Evolutionary conservation across 1,140 invertebrate species (phyloP).

Genomic region (Nylanderia fulva): DNA sequence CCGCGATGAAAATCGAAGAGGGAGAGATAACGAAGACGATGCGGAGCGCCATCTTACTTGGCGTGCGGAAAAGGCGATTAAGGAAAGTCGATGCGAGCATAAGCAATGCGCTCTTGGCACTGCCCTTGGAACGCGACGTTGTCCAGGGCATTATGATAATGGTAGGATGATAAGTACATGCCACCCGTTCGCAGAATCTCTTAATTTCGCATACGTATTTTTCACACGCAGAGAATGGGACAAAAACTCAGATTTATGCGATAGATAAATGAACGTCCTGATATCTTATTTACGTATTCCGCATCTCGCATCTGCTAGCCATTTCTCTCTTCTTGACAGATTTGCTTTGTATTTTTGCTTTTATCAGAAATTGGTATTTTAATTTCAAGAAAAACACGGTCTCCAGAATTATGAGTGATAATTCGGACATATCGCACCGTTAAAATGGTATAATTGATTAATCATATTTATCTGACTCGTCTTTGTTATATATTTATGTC

Average conservation of each 20-base stretch:
- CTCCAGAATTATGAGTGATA: constrained; percentile 15
- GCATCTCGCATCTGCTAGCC: not conserved
- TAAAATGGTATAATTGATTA: constrained; percentile 44
- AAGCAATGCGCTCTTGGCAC: not conserved
- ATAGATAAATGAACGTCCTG: constrained; percentile 39
- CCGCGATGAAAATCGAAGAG: constrained; percentile 37
- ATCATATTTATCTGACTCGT: not conserved
- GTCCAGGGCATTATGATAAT: not conserved
- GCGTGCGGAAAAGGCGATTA: constrained; percentile 32
- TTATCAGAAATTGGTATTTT: constrained; percentile 24
- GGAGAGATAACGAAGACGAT: constrained; percentile 41
- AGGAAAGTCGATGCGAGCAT: constrained; percentile 12
- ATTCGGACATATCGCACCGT: constrained; percentile 36
- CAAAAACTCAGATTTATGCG: constrained; percentile 22
- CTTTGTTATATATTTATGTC: not conserved
- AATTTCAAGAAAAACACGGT: constrained; percentile 2
- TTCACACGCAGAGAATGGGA: not conserved
- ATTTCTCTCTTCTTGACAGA: constrained; percentile 26
- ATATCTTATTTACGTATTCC: constrained; percentile 44
- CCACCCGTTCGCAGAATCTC: no score
- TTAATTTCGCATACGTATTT: no score
- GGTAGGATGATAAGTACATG: no score
- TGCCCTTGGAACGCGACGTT: not conserved
- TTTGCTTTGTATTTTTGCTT: constrained; percentile 16
- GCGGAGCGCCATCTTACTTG: constrained; percentile 21